phyloP scores from a whole-genome alignment of 2,888 invertebrate species.

The Agrypnus murinus region DNA sequence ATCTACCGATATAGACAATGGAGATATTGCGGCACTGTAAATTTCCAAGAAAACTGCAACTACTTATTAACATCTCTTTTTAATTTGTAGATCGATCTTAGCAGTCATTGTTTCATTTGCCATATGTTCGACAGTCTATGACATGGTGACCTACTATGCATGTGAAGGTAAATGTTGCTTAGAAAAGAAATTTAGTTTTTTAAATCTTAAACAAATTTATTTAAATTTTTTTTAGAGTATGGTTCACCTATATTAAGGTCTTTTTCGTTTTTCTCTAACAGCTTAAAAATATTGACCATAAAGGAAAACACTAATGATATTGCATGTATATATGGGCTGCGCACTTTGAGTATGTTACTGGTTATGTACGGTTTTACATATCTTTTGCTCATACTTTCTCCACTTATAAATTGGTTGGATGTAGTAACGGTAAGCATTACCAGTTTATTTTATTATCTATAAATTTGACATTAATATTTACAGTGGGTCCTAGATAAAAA shows the following conservation, averaged over 20 bases:
- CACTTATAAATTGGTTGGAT: slow-evolving; percentile 50
- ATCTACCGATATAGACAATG: slow-evolving; percentile 15
- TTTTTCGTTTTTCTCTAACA: slow-evolving; percentile 25
- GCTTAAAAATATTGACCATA: neutral
- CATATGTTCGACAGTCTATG: too few species aligned
- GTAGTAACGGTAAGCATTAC: slow-evolving; percentile 41
- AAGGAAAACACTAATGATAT: slow-evolving; percentile 15
- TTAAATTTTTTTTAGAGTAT: neutral
- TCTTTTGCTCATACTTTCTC: slow-evolving; percentile 52
- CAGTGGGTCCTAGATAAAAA: neutral
- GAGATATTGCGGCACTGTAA: slow-evolving; percentile 40
- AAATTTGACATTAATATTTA: too few species aligned
- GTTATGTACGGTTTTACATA: slow-evolving; percentile 71
- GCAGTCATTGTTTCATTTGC: too few species aligned
- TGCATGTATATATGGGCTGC: slow-evolving; percentile 69
- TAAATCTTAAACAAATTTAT: too few species aligned
- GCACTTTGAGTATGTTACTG: slow-evolving; percentile 72
- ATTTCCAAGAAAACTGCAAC: too few species aligned
- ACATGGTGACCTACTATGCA: too few species aligned
- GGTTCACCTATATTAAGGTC: slow-evolving; percentile 9
- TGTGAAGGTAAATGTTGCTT: too few species aligned
- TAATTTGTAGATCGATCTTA: too few species aligned
- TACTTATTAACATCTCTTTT: too few species aligned
- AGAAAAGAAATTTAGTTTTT: too few species aligned
- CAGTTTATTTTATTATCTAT: too few species aligned